Base-by-base conservation (phyloP, 1,140 invertebrate species). In the Brachionus angularis region DNA sequence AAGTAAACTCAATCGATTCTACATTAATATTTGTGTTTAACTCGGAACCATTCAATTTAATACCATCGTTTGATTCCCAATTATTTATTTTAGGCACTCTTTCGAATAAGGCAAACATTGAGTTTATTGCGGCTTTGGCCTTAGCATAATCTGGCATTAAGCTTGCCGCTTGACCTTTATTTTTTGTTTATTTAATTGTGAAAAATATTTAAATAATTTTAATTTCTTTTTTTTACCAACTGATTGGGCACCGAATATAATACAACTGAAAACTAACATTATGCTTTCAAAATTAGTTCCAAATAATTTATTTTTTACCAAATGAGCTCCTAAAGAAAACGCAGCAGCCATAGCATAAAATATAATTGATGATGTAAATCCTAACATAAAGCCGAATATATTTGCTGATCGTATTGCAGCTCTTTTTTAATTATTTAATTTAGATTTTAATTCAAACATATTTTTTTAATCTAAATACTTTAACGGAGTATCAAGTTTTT, bases 71-170 rank as follows among this genome's bases (percentile, higher is more conserved):
- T 29, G 33, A 44, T 16, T 71, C 49, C 16, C 31, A 46, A 23
- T 71, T 52, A 31, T 71, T 23, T 34, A 71, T 52, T 71, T 52
- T 34, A 16, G 67, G 33, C 44, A 52, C 5, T 46, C 67, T 39
- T 34, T 71, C 49, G 18, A 71, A 52, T 29, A 71, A 55, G n/a
- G 50, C 44, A 72, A 83, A 83, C 5, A 84, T 75, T 18, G 78
- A 71, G 8, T 85, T 86, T 1, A 91, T 91, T 0, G 92, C 89
- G n/a, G 87, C 78, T 74, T 90, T 87, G 3, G 90, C 91, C 75
- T 89, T 90, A 61, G 88, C 87, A 75, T 91, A 90, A 79, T 93
- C 93, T 0, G 91, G 91, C 1, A 90, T 89, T 77, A 72, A 18
- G 0, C 89, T 88, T 21, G 91, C 78, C 0, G 89, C 87, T 76